Evolutionary conservation across 2,797 vertebrate genomes (phyloP), one percentile per base, ranked within the genome.

Genomic region (Pteronotus mesoamericanus): DNA sequence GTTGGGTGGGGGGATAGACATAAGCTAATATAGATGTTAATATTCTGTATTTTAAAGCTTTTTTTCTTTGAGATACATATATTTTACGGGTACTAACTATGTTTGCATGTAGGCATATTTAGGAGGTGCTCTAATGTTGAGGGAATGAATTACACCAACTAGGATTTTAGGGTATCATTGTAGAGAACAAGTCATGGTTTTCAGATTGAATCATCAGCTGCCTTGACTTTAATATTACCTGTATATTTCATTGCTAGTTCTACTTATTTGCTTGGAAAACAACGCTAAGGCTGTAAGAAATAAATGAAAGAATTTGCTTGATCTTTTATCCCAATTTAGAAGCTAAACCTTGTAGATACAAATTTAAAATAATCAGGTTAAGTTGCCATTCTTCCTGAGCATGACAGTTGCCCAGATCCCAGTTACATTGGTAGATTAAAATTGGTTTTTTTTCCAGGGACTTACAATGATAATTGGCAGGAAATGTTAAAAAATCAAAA

Each of bases 171-270:
- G 57, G 53, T 92, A 82, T 90, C 53, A 84, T 8, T 93, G 51
- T 75, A 71, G 44, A 44, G 94, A 39, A 46, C 21, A 74, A 72
- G 16, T 85, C 75, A 64, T 34, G 14, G 6, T 86, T 90, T 86
- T 95, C 88, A 83, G 75, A 55, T 91, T n/a, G 21, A 91, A 77
- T 69, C 14, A 83, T 89, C 39, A 88, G n/a, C 32, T 92, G 7
- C 59, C 77, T 94, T 86, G 66, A 79, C n/a, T 85, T 95, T 85
- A 95, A 74, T 95, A 71, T 82, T 91, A 46, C 18, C 57, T 88
- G 18, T 75, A 75, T 95, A 61, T 88, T 91, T 95, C 94, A 86
- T 11, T 91, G 29, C n/a, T 78, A 74, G 2, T 66, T 94, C 16
- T 89, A 92, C 34, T 39, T 92, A 87, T 48, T 89, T 96, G 34